phyloP scores from a whole-genome alignment of 2,113 vertebrate genomes.

The Paraplagusia blochii region DNA sequence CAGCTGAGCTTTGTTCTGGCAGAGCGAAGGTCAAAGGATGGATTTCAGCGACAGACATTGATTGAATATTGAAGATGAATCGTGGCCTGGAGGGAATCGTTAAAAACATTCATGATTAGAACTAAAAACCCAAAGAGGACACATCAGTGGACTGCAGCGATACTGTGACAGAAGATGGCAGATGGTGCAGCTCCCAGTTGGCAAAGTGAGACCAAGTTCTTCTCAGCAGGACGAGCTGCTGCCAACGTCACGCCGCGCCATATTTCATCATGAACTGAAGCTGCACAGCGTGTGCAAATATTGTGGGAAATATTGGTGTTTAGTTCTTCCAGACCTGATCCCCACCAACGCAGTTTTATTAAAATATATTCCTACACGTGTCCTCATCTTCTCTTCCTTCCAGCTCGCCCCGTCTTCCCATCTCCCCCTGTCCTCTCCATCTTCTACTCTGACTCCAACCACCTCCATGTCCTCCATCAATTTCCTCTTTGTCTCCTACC shows the following conservation, averaged over 20 bases:
- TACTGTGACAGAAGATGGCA: conserved; percentile 45
- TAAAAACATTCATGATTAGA: conserved; percentile 3
- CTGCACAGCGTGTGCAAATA: conserved; percentile 38
- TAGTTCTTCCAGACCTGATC: conserved; percentile 15
- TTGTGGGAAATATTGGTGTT: conserved; percentile 40
- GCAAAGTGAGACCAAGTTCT: conserved; percentile 51
- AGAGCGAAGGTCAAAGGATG: too few species aligned
- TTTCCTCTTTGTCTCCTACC: too few species aligned
- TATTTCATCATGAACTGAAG: conserved; percentile 47
- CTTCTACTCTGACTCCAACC: too few species aligned
- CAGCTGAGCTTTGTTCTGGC: too few species aligned
- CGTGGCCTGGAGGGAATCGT: not conserved
- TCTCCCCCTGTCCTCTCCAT: too few species aligned
- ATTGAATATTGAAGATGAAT: too few species aligned
- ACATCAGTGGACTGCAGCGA: conserved; percentile 26
- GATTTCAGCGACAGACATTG: too few species aligned
- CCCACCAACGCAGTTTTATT: not conserved
- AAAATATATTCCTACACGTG: not conserved
- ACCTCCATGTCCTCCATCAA: too few species aligned
- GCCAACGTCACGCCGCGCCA: conserved; percentile 59
- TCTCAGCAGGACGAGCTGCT: conserved; percentile 43
- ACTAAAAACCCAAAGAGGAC: conserved; percentile 17
- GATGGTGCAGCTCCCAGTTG: conserved; percentile 59
- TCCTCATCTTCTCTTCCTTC: too few species aligned
- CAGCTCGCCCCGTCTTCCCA: too few species aligned